Evolutionary conservation across 1,140 invertebrate species (phyloP).

Genomic region (Eriocheir sinensis): DNA sequence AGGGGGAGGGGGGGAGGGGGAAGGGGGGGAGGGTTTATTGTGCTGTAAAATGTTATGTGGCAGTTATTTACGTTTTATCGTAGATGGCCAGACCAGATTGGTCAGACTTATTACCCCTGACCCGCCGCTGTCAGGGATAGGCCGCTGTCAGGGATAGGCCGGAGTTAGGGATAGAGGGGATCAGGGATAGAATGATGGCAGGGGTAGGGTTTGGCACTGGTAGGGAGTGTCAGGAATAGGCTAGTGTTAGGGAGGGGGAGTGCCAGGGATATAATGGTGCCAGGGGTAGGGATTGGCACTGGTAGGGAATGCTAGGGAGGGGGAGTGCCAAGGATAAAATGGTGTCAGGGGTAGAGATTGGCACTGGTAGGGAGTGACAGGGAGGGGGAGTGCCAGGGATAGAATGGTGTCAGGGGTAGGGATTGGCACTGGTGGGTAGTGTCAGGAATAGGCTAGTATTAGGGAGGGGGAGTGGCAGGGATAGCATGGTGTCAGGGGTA

Average conservation of each 20-base stretch:
- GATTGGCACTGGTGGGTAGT: neutral
- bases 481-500: neutral
- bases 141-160: neutral
- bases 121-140: neutral
- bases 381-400: neutral
- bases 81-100: constrained; percentile 63
- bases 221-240: neutral
- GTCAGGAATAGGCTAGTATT: neutral
- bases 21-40: constrained; percentile 46
- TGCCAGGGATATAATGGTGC: too few relatives aligned
- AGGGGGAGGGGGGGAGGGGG: neutral
- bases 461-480: neutral
- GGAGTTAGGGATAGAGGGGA: neutral
- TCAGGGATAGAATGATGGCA: too few relatives aligned
- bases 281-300: neutral
- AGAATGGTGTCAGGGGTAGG: neutral
- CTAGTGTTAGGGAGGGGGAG: too few relatives aligned
- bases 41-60: constrained; percentile 67
- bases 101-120: constrained; percentile 58
- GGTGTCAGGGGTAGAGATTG: too few relatives aligned
- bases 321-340: neutral
- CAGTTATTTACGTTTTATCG: constrained; percentile 66
- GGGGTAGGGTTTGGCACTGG: too few relatives aligned
- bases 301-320: too few relatives aligned
- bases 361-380: neutral